Base-by-base conservation (phyloP, 2,888 invertebrate species). In the Cyrtodaria siliqua region DNA sequence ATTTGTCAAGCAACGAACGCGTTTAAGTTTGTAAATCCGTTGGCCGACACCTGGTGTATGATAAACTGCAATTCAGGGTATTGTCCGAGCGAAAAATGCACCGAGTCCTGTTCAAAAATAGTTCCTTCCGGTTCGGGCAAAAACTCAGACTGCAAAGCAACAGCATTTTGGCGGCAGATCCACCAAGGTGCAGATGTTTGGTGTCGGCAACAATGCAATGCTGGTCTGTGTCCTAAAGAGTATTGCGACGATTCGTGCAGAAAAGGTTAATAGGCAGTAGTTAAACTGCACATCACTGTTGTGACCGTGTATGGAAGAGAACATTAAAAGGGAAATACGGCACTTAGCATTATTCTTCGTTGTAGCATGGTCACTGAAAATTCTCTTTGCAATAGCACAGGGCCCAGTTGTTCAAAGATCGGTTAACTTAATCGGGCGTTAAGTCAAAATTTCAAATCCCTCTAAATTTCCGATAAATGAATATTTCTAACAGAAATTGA, bases 161-260 rank as follows among this genome's bases (percentile, higher is more conserved):
- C 42, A 24, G 20, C 33, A 26, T 71, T 71, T 29, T 77, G 50
- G 61, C 61, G 61, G 40, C 27, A 38, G 24, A 16, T 33, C 2
- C 64, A 57, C 2, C 47, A 23, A 20, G 24, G 42, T 18, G 76
- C 67, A 9, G 71, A 77, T 42, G 57, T 42, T 20, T 77, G 76
- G 76, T 77, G 76, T 42, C n/a, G 23, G 6, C 18, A 77, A 38
- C 55, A 14, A 27, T 77, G 76, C 29, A 12, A 20, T 12, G 23
- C 16, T 0, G 71, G 71, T 20, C 23, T 23, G 6, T 77, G 76
- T 57, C 76, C 76, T 3, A 29, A 66, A 8, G 71, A 71, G 2
- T 71, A 63, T 24, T 77, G 76, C 50, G 68, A 77, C 24, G 27
- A 62, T 38, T 38, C 66, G 4, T 77, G 76, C 55, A 44, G 44